Base-by-base conservation (phyloP, 1,140 invertebrate species). In the Achroia grisella region DNA sequence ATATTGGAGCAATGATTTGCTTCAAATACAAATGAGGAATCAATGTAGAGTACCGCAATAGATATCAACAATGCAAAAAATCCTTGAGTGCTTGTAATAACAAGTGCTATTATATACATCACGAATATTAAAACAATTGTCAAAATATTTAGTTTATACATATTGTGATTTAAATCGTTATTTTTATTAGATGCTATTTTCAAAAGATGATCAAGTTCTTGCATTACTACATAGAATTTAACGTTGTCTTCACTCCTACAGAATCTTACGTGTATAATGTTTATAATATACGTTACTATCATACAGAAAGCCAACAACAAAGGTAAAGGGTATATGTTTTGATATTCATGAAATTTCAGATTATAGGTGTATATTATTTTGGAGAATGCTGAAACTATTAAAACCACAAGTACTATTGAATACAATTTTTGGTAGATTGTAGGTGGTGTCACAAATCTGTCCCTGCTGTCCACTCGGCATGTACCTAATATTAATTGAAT, bases 181-280 rank as follows among this genome's bases (percentile, higher is more conserved):
- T 60, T 64, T 4, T 50, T 40, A 13, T 69, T 43, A 39, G 12
- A 23, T 23, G 0, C 13, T 6, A 74, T 51, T 17, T 58, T 58
- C 56, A 80, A 51, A 14, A 57, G 33, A 10, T 62, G 50, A 36
- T 80, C 71, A 3, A 77, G 64, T 46, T 68, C 44, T 46, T 80
- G 71, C 29, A 73, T 48, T 52, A 64, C 50, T 9, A 77, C 36
- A 10, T 56, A 71, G 29, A 80, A 77, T 14, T 59, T 44, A 1
- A 50, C 39, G 41, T 80, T 80, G 0, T 5, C 23, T 4, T 62
- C 41, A 6, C 44, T 39, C 23, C 67, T 66, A 1, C 61, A 8
- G 17, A 79, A 79, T 2, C 71, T 52, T 3, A 62, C 46, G 32
- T 79, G 56, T 29, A 68, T 53, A 10, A 70, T 44, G 15, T 55